Conservation (phyloP, 2,113 vertebrate species). For the Arothron firmamentum region DNA sequence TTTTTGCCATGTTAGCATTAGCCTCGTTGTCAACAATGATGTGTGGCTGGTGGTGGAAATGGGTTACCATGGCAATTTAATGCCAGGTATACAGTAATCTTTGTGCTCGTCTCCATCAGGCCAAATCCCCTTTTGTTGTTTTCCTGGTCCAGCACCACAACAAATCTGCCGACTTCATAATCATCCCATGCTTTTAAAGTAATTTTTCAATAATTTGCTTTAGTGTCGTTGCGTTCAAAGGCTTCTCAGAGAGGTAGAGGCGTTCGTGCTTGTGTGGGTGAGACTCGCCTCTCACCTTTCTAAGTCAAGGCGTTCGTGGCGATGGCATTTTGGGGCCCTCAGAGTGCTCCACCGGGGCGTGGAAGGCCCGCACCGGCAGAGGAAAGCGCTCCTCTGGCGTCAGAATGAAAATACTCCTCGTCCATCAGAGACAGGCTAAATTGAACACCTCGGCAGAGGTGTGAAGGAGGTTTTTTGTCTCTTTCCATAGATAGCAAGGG, state of each 20-base stretch:
- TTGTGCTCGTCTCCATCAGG: too few relatives aligned
- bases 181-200: not conserved
- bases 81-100: too few relatives aligned
- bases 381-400: constrained; percentile 54
- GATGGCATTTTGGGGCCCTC: constrained; percentile 31
- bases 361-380: constrained; percentile 47
- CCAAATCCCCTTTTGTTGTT: too few relatives aligned
- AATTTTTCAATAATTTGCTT: not conserved
- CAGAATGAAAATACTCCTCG: constrained; percentile 54
- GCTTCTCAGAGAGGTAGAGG: too few relatives aligned
- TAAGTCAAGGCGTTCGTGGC: constrained; percentile 6
- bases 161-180: too few relatives aligned
- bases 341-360: constrained; percentile 27
- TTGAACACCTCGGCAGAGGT: constrained; percentile 76
- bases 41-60: too few relatives aligned
- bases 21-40: too few relatives aligned
- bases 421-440: constrained; percentile 70
- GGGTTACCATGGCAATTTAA: too few relatives aligned
- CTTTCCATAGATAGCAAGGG: constrained; percentile 43
- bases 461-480: constrained; percentile 76
- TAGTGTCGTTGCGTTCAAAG: not conserved
- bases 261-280: not conserved
- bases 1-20: too few relatives aligned
- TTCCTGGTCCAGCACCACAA: too few relatives aligned
- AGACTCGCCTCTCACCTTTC: constrained; percentile 8